phyloP scores from a whole-genome alignment of 2,888 invertebrate genomes.

The Chloroclystis v-ata region DNA sequence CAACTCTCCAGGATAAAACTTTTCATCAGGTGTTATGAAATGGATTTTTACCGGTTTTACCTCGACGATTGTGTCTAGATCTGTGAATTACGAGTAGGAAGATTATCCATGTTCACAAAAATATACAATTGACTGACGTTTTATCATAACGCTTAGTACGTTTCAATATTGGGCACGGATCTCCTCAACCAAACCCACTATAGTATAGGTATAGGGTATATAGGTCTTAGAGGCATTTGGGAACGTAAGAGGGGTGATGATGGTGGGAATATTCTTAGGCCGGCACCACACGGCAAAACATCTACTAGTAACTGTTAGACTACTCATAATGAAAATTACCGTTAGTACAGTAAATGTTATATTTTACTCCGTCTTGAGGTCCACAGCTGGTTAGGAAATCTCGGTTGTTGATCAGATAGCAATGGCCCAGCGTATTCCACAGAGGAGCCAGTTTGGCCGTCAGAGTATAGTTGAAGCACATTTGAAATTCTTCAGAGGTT shows the following conservation, averaged over 20 bases:
- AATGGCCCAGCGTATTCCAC: conserved; percentile 57
- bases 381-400: conserved; percentile 52
- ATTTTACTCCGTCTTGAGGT: conserved; percentile 56
- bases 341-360: conserved; percentile 35
- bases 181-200: no score
- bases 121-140: no score
- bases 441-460: conserved; percentile 61
- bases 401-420: conserved; percentile 62
- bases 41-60: conserved; percentile 58
- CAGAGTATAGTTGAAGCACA: conserved; percentile 65
- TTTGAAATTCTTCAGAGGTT: conserved; percentile 49
- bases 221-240: no score
- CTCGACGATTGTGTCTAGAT: conserved; percentile 39
- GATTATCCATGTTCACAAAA: no score
- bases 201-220: no score
- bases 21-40: conserved; percentile 43
- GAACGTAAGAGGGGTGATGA: no score
- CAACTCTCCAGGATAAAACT: conserved; percentile 51
- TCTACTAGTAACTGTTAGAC: neutral
- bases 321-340: conserved; percentile 32
- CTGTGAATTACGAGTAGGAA: conserved; percentile 34
- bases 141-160: no score
- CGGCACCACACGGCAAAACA: no score
- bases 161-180: no score
- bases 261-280: neutral